Conservation (phyloP, 2,113 vertebrate species). For the Anseranas semipalmata region DNA sequence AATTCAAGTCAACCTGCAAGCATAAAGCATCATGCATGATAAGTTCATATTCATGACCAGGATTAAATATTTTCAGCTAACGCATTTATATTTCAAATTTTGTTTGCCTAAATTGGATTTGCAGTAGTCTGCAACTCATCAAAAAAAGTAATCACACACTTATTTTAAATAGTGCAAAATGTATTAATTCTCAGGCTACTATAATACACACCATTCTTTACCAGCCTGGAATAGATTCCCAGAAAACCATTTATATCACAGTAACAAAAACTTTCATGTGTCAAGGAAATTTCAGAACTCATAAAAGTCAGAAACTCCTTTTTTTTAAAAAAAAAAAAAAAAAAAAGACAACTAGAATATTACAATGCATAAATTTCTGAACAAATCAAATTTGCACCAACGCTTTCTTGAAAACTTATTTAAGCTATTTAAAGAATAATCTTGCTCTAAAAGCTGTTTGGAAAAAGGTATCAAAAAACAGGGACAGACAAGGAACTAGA, state of each 20-base stretch:
- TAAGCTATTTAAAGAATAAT: neutral
- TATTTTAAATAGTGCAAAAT: constrained; percentile 11
- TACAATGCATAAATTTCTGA: neutral
- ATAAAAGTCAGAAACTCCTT: neutral
- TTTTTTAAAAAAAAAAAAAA: no score
- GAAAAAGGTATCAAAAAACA: neutral
- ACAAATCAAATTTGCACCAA: neutral
- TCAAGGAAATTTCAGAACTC: constrained; percentile 12
- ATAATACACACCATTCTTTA: neutral
- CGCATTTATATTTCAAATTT: constrained; percentile 23
- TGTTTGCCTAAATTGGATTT: constrained; percentile 39
- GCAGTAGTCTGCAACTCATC: neutral
- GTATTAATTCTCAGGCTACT: constrained; percentile 1
- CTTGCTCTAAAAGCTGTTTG: neutral
- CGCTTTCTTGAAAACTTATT: neutral
- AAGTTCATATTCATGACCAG: neutral
- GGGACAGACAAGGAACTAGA: neutral
- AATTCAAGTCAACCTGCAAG: neutral
- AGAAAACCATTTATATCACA: neutral
- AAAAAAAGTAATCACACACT: constrained; percentile 21
- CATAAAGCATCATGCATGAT: neutral
- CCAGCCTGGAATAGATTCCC: neutral
- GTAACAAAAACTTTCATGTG: neutral
- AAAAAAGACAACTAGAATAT: neutral
- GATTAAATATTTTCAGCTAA: constrained; percentile 45